A percentile compares a stretch with the other conserved stretches of the same genome.
These are phyloP conservation scores for Pantherophis guttatus DNA, from an alignment of 2,113 vertebrate genomes.

Conservation along the genomic window DNA sequence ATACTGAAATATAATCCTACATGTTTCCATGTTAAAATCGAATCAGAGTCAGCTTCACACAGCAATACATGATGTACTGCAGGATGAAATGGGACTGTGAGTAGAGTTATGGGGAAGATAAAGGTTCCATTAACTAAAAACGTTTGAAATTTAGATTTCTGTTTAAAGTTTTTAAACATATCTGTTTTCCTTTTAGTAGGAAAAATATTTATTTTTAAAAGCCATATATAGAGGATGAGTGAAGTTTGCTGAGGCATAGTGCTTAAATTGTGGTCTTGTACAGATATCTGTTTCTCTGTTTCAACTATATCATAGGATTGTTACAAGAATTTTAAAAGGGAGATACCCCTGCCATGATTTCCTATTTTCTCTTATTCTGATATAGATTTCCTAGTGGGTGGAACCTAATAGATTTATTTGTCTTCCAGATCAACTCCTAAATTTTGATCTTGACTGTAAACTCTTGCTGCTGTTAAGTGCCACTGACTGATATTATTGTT, in stretches of 20 bases:
- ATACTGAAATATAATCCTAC: background rate
- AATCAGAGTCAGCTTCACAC: background rate
- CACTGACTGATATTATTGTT: slow-evolving; percentile 70
- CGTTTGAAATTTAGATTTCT: background rate
- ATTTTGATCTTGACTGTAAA: slow-evolving; percentile 15
- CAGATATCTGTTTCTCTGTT: background rate
- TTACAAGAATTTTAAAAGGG: background rate
- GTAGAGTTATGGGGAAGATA: background rate
- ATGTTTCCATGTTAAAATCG: background rate
- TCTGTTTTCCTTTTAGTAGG: background rate
- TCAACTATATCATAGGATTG: background rate
- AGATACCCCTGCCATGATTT: background rate
- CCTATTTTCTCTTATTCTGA: background rate
- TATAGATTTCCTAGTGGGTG: background rate
- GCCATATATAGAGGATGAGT: background rate
- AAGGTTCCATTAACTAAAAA: slow-evolving; percentile 32
- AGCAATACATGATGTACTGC: background rate
- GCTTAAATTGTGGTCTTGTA: background rate
- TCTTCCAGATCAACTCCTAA: background rate
- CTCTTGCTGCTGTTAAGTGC: slow-evolving; percentile 44
- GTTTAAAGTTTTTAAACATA: background rate
- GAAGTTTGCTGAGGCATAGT: background rate
- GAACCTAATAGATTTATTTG: background rate
- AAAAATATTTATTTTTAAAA: background rate
- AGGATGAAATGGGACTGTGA: background rate